phyloP scores from a whole-genome alignment of 2,888 invertebrate genomes.

The Rotaria magnacalcarata region DNA sequence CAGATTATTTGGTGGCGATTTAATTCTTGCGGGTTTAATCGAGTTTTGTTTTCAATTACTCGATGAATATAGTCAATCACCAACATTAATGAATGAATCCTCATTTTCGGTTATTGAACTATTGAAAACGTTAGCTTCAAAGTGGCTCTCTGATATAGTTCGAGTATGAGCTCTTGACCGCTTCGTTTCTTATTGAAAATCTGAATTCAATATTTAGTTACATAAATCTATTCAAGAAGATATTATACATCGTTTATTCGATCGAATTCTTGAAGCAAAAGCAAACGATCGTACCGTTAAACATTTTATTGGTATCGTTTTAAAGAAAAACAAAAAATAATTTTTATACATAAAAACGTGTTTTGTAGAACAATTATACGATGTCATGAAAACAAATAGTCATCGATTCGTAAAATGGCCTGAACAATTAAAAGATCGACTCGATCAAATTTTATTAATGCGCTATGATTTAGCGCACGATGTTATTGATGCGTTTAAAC shows the following conservation, averaged over 20 bases:
- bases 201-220: neutral
- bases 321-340: neutral
- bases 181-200: neutral
- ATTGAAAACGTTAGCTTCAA: conserved; percentile 6
- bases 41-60: conserved; percentile 34
- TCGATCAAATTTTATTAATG: conserved; percentile 6
- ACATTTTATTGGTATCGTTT: neutral
- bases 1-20: conserved; percentile 7
- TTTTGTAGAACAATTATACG: conserved; percentile 16
- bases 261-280: conserved; percentile 22
- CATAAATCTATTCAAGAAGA: neutral
- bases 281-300: conserved; percentile 7
- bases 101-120: conserved; percentile 18
- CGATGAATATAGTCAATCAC: conserved; percentile 19
- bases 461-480: conserved; percentile 30
- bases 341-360: too few relatives aligned
- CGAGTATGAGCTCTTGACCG: neutral
- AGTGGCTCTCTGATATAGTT: neutral
- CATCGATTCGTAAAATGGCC: conserved; percentile 23
- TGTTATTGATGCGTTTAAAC: conserved; percentile 19
- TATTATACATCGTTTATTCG: conserved; percentile 14
- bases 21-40: conserved; percentile 6
- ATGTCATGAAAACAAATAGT: conserved; percentile 15
- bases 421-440: conserved; percentile 22
- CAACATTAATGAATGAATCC: neutral